phyloP scores from a whole-genome alignment of 2,797 vertebrate genomes.

The Anomalospiza imberbis region DNA sequence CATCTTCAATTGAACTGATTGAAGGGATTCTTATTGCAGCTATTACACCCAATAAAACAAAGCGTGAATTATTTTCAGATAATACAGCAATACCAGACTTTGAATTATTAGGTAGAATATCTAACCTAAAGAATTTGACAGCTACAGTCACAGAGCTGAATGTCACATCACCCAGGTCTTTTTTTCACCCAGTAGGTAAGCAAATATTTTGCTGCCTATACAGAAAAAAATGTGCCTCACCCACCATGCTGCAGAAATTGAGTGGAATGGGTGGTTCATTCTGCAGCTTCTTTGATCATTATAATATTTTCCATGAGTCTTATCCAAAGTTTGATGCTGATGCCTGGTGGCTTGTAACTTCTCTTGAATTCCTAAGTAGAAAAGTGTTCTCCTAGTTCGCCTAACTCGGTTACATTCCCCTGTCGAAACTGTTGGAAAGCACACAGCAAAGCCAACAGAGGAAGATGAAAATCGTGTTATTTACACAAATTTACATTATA shows the following conservation, averaged over 20 bases:
- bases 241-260: not conserved
- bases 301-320: not conserved
- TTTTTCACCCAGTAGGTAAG: not conserved
- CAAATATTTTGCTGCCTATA: not conserved
- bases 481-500: not conserved
- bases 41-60: constrained; percentile 16
- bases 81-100: not conserved
- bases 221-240: not conserved
- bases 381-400: not conserved
- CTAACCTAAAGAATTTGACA: not conserved
- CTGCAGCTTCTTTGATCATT: not conserved
- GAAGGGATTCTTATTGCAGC: constrained; percentile 42
- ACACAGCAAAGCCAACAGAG: not conserved
- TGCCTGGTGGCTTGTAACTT: not conserved
- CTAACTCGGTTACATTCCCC: not conserved
- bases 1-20: constrained; percentile 38
- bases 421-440: not conserved
- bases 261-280: not conserved
- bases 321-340: not conserved
- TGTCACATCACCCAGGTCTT: not conserved
- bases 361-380: not conserved
- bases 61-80: constrained; percentile 31
- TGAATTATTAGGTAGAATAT: constrained; percentile 3
- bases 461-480: not conserved
- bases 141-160: not conserved